phyloP scores from a whole-genome alignment of 2,888 invertebrate genomes.

The Pinctada fucata region DNA sequence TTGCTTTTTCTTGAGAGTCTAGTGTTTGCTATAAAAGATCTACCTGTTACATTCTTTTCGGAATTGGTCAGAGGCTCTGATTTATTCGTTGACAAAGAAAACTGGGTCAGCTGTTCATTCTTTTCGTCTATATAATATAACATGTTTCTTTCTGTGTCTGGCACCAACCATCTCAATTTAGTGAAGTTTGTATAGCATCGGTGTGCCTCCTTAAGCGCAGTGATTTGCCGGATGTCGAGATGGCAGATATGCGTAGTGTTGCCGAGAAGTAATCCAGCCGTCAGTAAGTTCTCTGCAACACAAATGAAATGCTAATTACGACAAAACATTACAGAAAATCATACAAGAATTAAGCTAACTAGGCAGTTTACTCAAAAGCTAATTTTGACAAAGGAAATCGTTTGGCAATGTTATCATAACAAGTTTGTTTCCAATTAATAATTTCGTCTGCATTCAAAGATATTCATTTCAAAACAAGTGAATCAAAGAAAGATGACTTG shows the following conservation, averaged over 20 bases:
- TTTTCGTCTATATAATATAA: conserved; percentile 17
- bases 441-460: too few species aligned
- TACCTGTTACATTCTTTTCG: conserved; percentile 31
- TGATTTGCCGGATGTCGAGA: conserved; percentile 20
- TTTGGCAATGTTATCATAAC: too few species aligned
- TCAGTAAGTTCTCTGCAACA: conserved; percentile 5
- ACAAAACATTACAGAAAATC: too few species aligned
- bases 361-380: too few species aligned
- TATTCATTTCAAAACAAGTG: too few species aligned
- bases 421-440: too few species aligned
- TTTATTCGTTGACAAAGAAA: conserved; percentile 15
- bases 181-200: conserved; percentile 15
- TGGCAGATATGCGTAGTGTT: conserved; percentile 30
- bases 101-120: neutral
- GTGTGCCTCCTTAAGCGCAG: conserved; percentile 13
- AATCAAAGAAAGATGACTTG: too few species aligned
- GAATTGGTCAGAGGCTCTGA: conserved; percentile 7
- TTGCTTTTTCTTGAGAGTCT: too few species aligned
- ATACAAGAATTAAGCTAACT: too few species aligned
- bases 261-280: conserved; percentile 15
- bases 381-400: too few species aligned
- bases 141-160: conserved; percentile 8
- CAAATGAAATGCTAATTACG: neutral
- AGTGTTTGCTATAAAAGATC: too few species aligned
- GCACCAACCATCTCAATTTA: conserved; percentile 11